A percentile compares a stretch with the other conserved stretches of the same genome.
phyloP scores from a whole-genome alignment of 2,113 vertebrate genomes.

The Trochalopteron elliotii region DNA sequence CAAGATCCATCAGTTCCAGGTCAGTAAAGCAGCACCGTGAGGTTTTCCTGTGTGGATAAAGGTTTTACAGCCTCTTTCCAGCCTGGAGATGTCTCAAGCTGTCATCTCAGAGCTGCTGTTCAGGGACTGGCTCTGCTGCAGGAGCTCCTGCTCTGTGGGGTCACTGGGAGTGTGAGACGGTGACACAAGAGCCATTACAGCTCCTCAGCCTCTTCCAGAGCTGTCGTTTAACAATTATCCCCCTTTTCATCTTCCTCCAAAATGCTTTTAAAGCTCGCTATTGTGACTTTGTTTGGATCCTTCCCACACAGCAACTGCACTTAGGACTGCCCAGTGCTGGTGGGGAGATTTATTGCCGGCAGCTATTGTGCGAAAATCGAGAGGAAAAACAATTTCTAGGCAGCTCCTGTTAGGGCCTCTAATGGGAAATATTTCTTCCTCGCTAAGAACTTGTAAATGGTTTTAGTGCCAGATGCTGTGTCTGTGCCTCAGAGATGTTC shows the following conservation, averaged over 20 bases:
- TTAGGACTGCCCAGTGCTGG: conserved; percentile 7
- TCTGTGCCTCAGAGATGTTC: not conserved
- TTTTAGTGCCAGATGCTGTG: not conserved
- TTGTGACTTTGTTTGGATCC: not conserved
- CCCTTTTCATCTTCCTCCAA: not conserved
- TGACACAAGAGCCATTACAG: not conserved
- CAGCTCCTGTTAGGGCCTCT: not conserved
- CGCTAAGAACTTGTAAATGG: not conserved
- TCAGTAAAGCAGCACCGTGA: not conserved
- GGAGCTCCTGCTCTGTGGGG: not conserved
- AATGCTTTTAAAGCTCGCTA: not conserved
- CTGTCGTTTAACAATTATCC: not conserved
- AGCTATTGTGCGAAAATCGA: not conserved
- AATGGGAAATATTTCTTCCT: not conserved
- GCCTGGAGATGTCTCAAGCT: rapidly evolving
- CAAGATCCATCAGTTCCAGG: not conserved
- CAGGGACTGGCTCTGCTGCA: not conserved
- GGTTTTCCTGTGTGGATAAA: not conserved
- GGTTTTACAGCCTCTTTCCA: not conserved
- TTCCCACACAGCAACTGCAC: not conserved
- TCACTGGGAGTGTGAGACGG: not conserved
- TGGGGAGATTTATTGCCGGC: conserved; percentile 6
- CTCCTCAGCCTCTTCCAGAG: not conserved
- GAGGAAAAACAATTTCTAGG: conserved; percentile 23
- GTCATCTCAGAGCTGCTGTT: not conserved